Evolutionary conservation across 1,140 invertebrate species (phyloP).

Genomic region (Drosophila hydei): DNA sequence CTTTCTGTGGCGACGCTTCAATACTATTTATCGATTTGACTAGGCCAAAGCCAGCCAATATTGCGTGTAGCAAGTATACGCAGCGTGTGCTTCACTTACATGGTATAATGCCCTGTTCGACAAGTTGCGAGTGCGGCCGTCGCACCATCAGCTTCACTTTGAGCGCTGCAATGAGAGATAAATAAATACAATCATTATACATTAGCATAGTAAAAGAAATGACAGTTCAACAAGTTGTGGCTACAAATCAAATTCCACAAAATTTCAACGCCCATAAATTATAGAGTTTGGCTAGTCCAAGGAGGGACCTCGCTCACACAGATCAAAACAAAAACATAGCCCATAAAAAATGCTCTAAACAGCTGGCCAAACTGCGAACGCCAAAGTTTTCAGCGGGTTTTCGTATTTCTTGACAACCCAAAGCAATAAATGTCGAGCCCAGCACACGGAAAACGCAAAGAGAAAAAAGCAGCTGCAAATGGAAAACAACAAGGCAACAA

Average conservation of each 20-base stretch:
- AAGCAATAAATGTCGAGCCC: constrained; percentile 73
- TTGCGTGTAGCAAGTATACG: no score
- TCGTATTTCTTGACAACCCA: constrained; percentile 59
- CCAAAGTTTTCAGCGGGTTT: constrained; percentile 57
- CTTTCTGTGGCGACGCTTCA: constrained; percentile 17
- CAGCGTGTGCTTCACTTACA: constrained; percentile 92
- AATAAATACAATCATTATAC: constrained; percentile 59
- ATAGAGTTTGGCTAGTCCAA: constrained; percentile 20
- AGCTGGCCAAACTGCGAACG: constrained; percentile 50
- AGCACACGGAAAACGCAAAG: constrained; percentile 22
- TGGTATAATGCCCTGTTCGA: constrained; percentile 98
- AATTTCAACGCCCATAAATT: constrained; percentile 61
- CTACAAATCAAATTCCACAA: constrained; percentile 54
- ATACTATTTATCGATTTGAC: constrained; percentile 64
- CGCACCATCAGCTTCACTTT: constrained; percentile 98
- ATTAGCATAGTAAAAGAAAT: constrained; percentile 9
- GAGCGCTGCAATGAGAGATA: constrained; percentile 90
- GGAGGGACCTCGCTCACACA: neutral
- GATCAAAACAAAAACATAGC: constrained; percentile 69
- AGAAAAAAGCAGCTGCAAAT: constrained; percentile 64
- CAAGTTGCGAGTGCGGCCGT: constrained; percentile 96
- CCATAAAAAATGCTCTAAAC: constrained; percentile 65
- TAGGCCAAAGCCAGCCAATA: constrained; percentile 34
- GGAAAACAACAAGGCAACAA: constrained; percentile 35
- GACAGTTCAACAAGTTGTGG: constrained; percentile 54